phyloP scores from a whole-genome alignment of 2,797 vertebrate species.

The Valencia hispanica region DNA sequence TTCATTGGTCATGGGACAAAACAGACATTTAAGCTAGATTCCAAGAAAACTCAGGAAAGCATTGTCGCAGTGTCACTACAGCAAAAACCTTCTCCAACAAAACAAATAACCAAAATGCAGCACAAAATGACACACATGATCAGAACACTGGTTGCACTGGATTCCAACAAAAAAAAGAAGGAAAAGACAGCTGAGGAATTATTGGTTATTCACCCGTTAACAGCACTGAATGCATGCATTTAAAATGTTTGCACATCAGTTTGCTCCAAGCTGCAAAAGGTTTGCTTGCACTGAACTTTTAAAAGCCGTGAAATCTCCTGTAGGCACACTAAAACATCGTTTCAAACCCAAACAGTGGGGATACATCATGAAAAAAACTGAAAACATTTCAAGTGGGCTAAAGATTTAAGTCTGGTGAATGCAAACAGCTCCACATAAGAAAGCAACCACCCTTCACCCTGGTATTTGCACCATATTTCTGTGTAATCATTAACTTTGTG shows the following conservation, averaged over 20 bases:
- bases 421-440: conserved; percentile 47
- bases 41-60: neutral
- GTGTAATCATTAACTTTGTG: conserved; percentile 77
- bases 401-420: conserved; percentile 51
- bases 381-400: conserved; percentile 25
- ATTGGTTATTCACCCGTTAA: conserved; percentile 5
- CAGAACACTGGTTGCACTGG: neutral
- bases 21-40: neutral
- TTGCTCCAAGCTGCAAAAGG: conserved; percentile 4
- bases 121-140: neutral
- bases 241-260: neutral
- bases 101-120: neutral
- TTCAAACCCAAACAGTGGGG: conserved; percentile 32
- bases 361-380: conserved; percentile 5
- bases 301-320: neutral
- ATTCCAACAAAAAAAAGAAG: neutral
- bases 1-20: neutral
- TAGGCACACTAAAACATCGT: conserved; percentile 27
- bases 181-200: neutral
- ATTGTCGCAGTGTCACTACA: neutral
- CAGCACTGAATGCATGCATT: neutral
- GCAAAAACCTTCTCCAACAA: neutral
- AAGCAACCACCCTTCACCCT: conserved; percentile 52
- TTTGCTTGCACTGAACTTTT: neutral
- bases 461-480: conserved; percentile 57